A percentile compares a stretch with the other conserved stretches of the same genome.
Conservation (phyloP, 1,140 invertebrate species). For the Muscidifurax raptorellus region DNA sequence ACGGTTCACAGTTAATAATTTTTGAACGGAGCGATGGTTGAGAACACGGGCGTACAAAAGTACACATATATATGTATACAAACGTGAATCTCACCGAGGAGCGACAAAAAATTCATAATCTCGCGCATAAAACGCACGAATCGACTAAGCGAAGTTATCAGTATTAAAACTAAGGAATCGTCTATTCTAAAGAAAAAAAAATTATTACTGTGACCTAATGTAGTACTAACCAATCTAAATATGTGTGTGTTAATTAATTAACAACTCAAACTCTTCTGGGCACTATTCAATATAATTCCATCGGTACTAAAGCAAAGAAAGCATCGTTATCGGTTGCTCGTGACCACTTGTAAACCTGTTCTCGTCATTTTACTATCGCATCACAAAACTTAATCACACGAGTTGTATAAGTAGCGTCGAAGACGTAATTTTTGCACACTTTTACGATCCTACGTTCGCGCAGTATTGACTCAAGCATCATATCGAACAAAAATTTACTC, state of each 20-base stretch:
- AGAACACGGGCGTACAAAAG: background rate
- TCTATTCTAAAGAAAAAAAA: conserved; percentile 32
- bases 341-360: conserved; percentile 4
- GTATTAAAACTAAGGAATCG: conserved; percentile 28
- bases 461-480: background rate
- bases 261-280: conserved; percentile 25
- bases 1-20: conserved; percentile 45
- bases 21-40: background rate
- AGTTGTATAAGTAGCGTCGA: background rate
- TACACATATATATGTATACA: background rate
- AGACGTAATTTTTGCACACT: background rate
- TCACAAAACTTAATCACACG: background rate
- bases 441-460: background rate
- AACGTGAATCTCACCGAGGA: conserved; percentile 5
- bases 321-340: background rate
- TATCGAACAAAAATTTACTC: background rate
- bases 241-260: conserved; percentile 29
- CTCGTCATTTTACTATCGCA: background rate
- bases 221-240: conserved; percentile 39
- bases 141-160: conserved; percentile 17
- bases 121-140: background rate
- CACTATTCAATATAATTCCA: conserved; percentile 25
- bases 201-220: conserved; percentile 48
- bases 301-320: background rate
- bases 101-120: background rate